Conservation (phyloP, 2,888 invertebrate species). For the Eledone cirrhosa region DNA sequence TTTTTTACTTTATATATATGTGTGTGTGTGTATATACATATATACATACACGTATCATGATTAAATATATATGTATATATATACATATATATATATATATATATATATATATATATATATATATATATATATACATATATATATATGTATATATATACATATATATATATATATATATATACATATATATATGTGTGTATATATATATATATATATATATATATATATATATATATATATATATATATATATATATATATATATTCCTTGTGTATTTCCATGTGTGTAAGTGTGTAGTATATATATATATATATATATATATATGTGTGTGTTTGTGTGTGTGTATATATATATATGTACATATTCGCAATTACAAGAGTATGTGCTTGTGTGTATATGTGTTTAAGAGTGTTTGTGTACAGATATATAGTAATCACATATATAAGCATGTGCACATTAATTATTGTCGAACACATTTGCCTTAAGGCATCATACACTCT, state of each 20-base stretch:
- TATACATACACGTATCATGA: neutral
- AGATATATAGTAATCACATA: too few relatives aligned
- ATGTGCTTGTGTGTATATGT: neutral
- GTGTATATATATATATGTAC: neutral
- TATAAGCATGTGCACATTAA: neutral
- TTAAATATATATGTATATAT: neutral
- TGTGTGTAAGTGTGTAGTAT: too few relatives aligned
- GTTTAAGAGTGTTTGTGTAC: neutral
- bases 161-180: neutral
- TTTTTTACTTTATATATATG: neutral
- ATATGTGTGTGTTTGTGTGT: neutral
- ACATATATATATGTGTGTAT: neutral
- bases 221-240: neutral
- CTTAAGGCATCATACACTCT: too few relatives aligned
- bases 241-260: neutral
- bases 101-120: neutral
- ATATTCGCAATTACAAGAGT: neutral
- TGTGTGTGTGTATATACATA: neutral
- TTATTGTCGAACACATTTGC: too few relatives aligned
- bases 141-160: neutral
- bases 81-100: neutral
- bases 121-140: neutral
- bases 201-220: neutral
- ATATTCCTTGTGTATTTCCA: too few relatives aligned
- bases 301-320: neutral